phyloP scores from a whole-genome alignment of 2,888 invertebrate genomes.

The Bursaphelenchus okinawaensis region DNA sequence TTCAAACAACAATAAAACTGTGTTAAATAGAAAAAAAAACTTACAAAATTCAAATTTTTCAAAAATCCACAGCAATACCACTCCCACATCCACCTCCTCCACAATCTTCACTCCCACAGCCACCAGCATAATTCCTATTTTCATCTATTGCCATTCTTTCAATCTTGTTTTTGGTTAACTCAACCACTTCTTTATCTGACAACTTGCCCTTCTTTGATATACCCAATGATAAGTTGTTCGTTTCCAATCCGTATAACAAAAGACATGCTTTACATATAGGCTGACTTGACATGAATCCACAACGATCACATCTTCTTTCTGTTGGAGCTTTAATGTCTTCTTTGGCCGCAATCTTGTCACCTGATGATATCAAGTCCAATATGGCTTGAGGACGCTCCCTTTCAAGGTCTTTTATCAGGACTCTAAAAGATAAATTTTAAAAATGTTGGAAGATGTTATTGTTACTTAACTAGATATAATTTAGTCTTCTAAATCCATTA shows the following conservation, averaged over 20 bases:
- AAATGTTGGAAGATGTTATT: too few species aligned
- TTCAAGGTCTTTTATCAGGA: constrained; percentile 80
- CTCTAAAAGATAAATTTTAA: constrained; percentile 12
- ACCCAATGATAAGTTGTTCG: constrained; percentile 80
- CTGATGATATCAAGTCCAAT: constrained; percentile 54
- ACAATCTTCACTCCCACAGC: background rate
- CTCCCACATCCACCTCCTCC: background rate
- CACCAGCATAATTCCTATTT: background rate
- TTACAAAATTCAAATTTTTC: background rate
- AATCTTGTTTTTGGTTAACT: background rate
- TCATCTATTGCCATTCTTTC: background rate
- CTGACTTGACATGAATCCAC: constrained; percentile 81
- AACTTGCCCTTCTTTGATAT: constrained; percentile 60
- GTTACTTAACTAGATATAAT: too few species aligned
- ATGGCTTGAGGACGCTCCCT: constrained; percentile 74
- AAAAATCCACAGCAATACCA: background rate
- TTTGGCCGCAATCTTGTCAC: constrained; percentile 75
- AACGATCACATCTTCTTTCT: constrained; percentile 63
- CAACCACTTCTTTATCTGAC: background rate
- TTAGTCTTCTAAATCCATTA: too few species aligned
- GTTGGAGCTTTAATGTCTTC: constrained; percentile 69
- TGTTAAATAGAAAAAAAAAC: background rate
- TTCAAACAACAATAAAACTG: background rate
- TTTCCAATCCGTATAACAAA: constrained; percentile 85
- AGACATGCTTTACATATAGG: constrained; percentile 92